A percentile compares a stretch with the other conserved stretches of the same genome.
phyloP scores from a whole-genome alignment of 1,140 invertebrate genomes.

The Oedothorax gibbosus region DNA sequence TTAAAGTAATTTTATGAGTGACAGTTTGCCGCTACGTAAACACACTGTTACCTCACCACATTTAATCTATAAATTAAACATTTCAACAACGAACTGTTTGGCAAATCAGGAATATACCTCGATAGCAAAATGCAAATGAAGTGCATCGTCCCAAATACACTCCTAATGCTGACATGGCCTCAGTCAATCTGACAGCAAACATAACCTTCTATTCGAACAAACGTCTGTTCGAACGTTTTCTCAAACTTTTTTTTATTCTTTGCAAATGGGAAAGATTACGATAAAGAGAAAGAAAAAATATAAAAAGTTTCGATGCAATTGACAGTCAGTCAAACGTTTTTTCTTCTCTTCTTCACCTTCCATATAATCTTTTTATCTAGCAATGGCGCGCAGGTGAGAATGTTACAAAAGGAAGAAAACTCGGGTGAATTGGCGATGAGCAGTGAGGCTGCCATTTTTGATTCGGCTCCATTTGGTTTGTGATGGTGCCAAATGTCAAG shows the following conservation, averaged over 20 bases:
- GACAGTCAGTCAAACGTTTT: constrained; percentile 45
- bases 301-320: constrained; percentile 13
- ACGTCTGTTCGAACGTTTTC: background rate
- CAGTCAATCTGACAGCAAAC: constrained; percentile 33
- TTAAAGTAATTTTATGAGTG: too few species aligned
- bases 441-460: too few species aligned
- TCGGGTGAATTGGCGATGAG: constrained; percentile 10
- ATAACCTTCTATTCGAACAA: constrained; percentile 8
- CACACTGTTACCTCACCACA: too few species aligned
- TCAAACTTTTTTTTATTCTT: constrained; percentile 17
- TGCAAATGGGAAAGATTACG: constrained; percentile 43
- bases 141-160: background rate
- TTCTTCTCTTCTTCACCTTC: constrained; percentile 13
- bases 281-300: constrained; percentile 12
- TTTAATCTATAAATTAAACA: too few species aligned
- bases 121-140: constrained; percentile 16
- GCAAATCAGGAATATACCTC: too few species aligned
- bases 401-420: constrained; percentile 23
- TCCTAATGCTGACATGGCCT: constrained; percentile 9
- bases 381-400: constrained; percentile 39
- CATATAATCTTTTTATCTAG: constrained; percentile 31
- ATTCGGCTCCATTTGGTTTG: too few species aligned
- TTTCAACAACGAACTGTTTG: too few species aligned
- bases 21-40: too few species aligned
- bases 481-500: too few species aligned